Evolutionary conservation across 2,888 invertebrate genomes (phyloP), one percentile per base, ranked within the genome.

Genomic region (Metopia argyrocephala): DNA sequence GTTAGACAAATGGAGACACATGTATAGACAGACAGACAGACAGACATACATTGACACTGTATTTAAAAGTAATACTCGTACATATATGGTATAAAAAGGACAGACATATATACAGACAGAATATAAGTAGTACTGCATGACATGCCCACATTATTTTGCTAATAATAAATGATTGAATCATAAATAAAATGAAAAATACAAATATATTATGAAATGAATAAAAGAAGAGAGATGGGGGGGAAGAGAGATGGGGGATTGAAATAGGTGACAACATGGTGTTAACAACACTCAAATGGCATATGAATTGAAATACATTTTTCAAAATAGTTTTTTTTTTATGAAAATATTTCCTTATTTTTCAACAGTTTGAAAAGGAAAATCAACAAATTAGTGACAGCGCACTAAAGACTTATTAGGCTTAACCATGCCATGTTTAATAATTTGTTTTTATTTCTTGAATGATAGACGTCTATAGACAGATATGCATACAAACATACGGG

Each of bases 151-250:
- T 54, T 61, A 68, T 28, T 52, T 66, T 25, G 23, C 21, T 74
- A 61, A 70, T 69, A 57, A 69, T 65, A 81, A 78, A 78, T 78
- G 50, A 78, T 78, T 61, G 70, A 70, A 78, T 78, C 74, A 78
- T 78, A 75, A 74, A 75, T 74, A 70, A 70, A n/a, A n/a, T n/a
- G n/a, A n/a, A n/a, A n/a, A n/a, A n/a, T n/a, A n/a, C n/a, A n/a
- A n/a, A n/a, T n/a, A n/a, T n/a, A n/a, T n/a, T n/a, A n/a, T n/a
- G n/a, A n/a, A n/a, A n/a, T n/a, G n/a, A n/a, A n/a, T 66, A 56
- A 48, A 6, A 46, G 46, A 15, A 65, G 20, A 1, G 5, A 12
- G n/a, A n/a, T n/a, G n/a, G 31, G 9, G 31, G 2, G 31, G 31
- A 2, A 31, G 31, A 31, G 1, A 1, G 1, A 12, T 2, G 2